phyloP scores from a whole-genome alignment of 2,888 invertebrate genomes.

The Ectemnius lituratus region DNA sequence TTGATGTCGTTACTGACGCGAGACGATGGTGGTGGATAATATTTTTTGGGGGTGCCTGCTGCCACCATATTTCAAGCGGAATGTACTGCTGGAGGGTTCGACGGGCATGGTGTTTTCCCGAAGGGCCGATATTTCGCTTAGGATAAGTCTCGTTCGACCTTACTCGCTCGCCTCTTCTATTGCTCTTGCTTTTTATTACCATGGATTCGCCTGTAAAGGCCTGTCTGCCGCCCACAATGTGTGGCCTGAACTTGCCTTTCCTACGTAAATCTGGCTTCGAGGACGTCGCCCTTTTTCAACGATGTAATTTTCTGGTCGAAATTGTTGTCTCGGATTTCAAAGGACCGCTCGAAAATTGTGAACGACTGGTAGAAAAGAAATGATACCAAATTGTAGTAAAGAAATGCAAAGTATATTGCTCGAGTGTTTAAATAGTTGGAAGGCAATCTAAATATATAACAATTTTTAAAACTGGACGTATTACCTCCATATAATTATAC shows the following conservation, averaged over 20 bases:
- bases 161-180: slow-evolving; percentile 15
- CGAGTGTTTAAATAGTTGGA: too few species aligned
- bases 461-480: too few species aligned
- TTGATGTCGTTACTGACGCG: too few species aligned
- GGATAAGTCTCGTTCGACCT: slow-evolving; percentile 32
- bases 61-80: slow-evolving; percentile 28
- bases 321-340: too few species aligned
- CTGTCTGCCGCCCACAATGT: slow-evolving; percentile 1
- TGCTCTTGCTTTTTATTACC: slow-evolving; percentile 12
- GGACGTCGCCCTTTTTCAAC: neutral
- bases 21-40: neutral
- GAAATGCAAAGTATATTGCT: too few species aligned
- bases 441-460: too few species aligned
- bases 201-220: slow-evolving; percentile 5
- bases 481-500: too few species aligned
- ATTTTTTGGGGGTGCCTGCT: neutral
- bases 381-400: too few species aligned
- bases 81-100: slow-evolving; percentile 25
- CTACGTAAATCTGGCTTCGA: neutral
- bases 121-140: slow-evolving; percentile 29
- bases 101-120: slow-evolving; percentile 5
- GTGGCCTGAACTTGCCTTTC: neutral
- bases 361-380: too few species aligned
- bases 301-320: neutral
- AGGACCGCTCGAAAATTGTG: too few species aligned